phyloP scores from a whole-genome alignment of 1,140 invertebrate species.

The Hycleus cichorii region DNA sequence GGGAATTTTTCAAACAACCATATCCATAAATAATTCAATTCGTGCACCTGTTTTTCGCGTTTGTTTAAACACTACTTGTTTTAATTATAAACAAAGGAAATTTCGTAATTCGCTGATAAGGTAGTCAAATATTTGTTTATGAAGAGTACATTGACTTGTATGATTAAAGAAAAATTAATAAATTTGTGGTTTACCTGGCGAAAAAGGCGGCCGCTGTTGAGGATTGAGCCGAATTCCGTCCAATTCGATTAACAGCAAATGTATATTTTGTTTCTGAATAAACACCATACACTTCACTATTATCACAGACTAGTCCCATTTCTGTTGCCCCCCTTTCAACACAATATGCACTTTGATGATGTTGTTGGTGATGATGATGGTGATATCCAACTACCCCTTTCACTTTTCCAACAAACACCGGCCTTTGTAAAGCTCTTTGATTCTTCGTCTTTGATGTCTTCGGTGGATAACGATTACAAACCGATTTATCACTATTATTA shows the following conservation, averaged over 20 bases:
- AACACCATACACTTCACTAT: conserved; percentile 36
- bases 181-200: conserved; percentile 35
- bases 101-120: no score
- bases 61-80: no score
- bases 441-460: conserved; percentile 6
- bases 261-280: conserved; percentile 41
- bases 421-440: conserved; percentile 10
- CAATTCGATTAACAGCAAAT: conserved; percentile 39
- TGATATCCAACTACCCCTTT: conserved; percentile 23
- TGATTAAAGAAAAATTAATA: no score
- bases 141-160: no score
- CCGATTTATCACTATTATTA: no score
- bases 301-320: conserved; percentile 9
- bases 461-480: background rate
- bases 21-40: no score
- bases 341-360: conserved; percentile 17
- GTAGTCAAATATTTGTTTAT: no score
- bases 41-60: no score
- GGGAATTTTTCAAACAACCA: no score
- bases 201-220: conserved; percentile 43
- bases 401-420: conserved; percentile 9
- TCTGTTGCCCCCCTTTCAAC: conserved; percentile 18
- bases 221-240: conserved; percentile 37
- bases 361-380: no score
- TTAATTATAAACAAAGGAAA: no score